Percentiles rank a stretch among this genome's conserved stretches.
phyloP scores from a whole-genome alignment of 2,888 invertebrate genomes.

The Cataglyphis albicans region DNA sequence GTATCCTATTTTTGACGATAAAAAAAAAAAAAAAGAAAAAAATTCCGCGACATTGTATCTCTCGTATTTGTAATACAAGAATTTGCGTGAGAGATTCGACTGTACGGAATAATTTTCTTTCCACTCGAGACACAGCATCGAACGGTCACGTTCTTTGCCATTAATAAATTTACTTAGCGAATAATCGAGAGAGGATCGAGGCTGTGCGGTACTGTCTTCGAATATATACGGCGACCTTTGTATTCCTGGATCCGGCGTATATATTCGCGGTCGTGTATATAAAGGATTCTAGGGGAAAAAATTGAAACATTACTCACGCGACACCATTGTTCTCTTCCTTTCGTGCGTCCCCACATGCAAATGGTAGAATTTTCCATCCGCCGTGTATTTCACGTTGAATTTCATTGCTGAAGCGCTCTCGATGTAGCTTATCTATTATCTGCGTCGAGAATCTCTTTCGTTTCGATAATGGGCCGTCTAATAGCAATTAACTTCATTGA shows the following conservation, averaged over 20 bases:
- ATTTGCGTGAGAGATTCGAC: constrained; percentile 2
- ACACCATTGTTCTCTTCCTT: constrained; percentile 59
- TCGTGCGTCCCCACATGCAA: constrained; percentile 58
- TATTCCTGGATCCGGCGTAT: constrained; percentile 57
- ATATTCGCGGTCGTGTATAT: constrained; percentile 54
- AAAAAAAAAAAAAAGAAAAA: neutral
- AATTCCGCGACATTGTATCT: neutral
- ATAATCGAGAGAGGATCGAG: constrained; percentile 58
- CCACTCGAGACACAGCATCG: constrained; percentile 32
- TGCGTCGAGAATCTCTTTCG: constrained; percentile 40
- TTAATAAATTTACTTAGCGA: constrained; percentile 61
- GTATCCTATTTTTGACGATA: neutral
- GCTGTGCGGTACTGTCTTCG: constrained; percentile 52
- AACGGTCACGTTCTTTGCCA: constrained; percentile 20
- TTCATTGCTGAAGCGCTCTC: constrained; percentile 58
- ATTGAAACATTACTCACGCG: constrained; percentile 65
- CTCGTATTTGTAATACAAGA: neutral
- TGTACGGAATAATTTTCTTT: constrained; percentile 25
- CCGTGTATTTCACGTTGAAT: constrained; percentile 54
- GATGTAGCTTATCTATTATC: constrained; percentile 58
- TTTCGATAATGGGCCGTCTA: constrained; percentile 49
- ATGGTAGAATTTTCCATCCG: constrained; percentile 55
- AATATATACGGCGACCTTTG: constrained; percentile 61
- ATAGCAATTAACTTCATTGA: constrained; percentile 60
- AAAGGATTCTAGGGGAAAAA: constrained; percentile 55